A percentile compares a stretch with the other conserved stretches of the same genome.
Evolutionary conservation across 2,888 invertebrate genomes (phyloP).

Genomic region (Tubiluchus corallicola): DNA sequence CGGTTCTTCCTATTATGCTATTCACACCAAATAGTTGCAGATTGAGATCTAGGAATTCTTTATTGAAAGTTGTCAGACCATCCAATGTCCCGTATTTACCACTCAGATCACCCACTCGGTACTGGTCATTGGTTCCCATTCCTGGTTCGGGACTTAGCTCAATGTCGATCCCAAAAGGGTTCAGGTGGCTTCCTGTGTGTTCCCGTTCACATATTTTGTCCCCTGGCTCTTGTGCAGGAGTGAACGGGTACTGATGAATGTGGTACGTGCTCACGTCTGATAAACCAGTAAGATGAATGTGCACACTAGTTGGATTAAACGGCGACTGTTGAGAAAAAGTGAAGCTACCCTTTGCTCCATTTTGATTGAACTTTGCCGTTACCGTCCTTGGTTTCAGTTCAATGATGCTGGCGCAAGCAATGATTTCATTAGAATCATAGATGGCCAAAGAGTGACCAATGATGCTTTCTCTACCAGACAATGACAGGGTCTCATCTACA

Average conservation of each 20-base stretch:
- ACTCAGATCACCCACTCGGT: constrained; percentile 68
- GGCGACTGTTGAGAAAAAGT: constrained; percentile 57
- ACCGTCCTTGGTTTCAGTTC: constrained; percentile 18
- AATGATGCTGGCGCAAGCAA: constrained; percentile 59
- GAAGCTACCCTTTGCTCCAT: constrained; percentile 60
- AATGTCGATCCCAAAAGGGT: constrained; percentile 42
- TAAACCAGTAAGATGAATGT: no score
- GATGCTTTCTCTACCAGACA: no score
- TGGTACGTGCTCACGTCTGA: constrained; percentile 31
- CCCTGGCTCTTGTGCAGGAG: constrained; percentile 16
- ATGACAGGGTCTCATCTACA: no score
- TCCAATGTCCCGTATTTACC: constrained; percentile 44
- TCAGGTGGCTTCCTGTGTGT: constrained; percentile 48
- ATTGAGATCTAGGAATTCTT: constrained; percentile 60
- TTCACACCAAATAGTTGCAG: constrained; percentile 58
- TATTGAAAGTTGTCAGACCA: no score
- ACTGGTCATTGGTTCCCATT: constrained; percentile 68
- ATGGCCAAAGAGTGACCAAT: no score
- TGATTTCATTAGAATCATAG: no score
- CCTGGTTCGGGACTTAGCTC: constrained; percentile 22
- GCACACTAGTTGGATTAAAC: constrained; percentile 48
- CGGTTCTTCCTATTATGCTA: constrained; percentile 58
- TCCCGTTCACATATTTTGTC: constrained; percentile 38
- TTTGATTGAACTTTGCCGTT: constrained; percentile 26
- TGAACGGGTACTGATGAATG: constrained; percentile 31